Evolutionary conservation across 2,888 invertebrate species (phyloP), one percentile per base, ranked within the genome.

Genomic region (Eupithecia vulgata): DNA sequence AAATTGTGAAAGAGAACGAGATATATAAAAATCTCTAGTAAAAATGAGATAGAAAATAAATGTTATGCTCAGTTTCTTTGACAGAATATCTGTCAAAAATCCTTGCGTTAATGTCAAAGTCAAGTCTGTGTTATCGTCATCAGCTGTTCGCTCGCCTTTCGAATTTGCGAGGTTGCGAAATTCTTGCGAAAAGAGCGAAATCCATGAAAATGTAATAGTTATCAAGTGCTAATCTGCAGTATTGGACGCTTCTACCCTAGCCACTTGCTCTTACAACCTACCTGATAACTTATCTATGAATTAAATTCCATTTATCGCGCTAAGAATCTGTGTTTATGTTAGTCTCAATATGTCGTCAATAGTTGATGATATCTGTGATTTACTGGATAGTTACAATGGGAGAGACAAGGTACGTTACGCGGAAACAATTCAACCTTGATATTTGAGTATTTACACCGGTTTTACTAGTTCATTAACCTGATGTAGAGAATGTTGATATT

Each of bases 311-410:
- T 74, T 42, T 48, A 15, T 68, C 30, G 17, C 67, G 67, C 75
- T 71, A 74, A 74, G 61, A 72, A 61, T 62, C 67, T 66, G 80
- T 70, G 68, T 78, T 40, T 67, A 68, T 72, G 62, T 59, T 77
- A 48, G 52, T 69, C 40, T 64, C 72, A 84, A 79, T 78, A 94
- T 94, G 94, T 88, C 91, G 81, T 87, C 91, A 34, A 70, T 91
- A 74, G 80, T 89, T 69, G 94, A 94, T 85, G 95, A 95, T 93
- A 95, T 96, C 86, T 96, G 96, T 88, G 95, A 96, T 84, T 95
- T 97, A 84, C 94, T 98, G 80, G 97, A 97, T 78, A 97, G 96
- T 67, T 97, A 98, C 87, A 96, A 96, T 86, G 98, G 98, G n/a
- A 95, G 98, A 87, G 98, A 98, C 93, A 98, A 98, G 95, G 96